Percentiles rank a stretch among this genome's conserved stretches.
These are phyloP conservation scores for Hanleya hanleyi DNA, from an alignment of 2,888 invertebrate genomes.

Conservation along the genomic window DNA sequence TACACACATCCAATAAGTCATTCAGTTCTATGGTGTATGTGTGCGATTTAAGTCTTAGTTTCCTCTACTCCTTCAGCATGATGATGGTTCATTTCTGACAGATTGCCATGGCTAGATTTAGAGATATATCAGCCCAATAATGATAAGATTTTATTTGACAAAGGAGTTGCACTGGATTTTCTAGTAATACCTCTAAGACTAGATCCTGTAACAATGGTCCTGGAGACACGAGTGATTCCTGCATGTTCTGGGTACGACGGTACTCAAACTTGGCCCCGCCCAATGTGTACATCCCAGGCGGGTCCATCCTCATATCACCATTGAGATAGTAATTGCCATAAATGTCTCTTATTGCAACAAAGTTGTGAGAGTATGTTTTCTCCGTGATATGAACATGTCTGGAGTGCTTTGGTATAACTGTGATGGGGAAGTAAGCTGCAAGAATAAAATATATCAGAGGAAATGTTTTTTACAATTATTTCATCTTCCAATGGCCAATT, in stretches of 20 bases:
- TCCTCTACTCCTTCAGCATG: no score
- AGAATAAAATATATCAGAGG: slow-evolving; percentile 17
- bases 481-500: no score
- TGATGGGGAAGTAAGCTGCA: slow-evolving; percentile 91
- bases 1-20: no score
- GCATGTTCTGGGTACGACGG: slow-evolving; percentile 78
- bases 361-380: slow-evolving; percentile 87
- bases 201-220: slow-evolving; percentile 95
- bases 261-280: slow-evolving; percentile 92
- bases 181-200: slow-evolving; percentile 87
- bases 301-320: slow-evolving; percentile 95
- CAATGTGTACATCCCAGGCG: slow-evolving; percentile 85
- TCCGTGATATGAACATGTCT: slow-evolving; percentile 90
- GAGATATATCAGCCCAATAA: no score
- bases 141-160: no score
- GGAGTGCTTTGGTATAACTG: slow-evolving; percentile 93
- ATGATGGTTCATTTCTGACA: no score
- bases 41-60: no score
- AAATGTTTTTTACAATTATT: background rate
- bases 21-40: no score
- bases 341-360: slow-evolving; percentile 89
- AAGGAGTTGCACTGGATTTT: no score
- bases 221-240: slow-evolving; percentile 86
- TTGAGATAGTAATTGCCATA: slow-evolving; percentile 91
- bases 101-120: no score